A percentile compares a stretch with the other conserved stretches of the same genome.
Conservation (phyloP, 2,113 vertebrate species). For the Oryzias curvinotus region DNA sequence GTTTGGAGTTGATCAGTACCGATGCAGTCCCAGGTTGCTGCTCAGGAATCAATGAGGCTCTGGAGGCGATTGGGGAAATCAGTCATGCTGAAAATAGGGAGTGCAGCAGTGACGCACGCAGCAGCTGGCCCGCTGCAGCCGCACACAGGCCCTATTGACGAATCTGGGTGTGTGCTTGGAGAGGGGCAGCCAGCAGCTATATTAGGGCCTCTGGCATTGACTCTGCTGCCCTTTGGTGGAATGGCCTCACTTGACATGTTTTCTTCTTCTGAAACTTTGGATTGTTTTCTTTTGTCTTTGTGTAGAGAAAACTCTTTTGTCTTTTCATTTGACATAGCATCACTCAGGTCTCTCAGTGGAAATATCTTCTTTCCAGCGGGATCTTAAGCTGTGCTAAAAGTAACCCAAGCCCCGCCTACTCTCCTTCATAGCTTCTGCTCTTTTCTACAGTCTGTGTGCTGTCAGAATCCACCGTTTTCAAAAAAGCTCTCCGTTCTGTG, state of each 20-base stretch:
- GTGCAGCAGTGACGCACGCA: constrained; percentile 75
- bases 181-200: constrained; percentile 42
- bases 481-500: neutral
- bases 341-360: neutral
- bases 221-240: constrained; percentile 67
- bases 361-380: constrained; percentile 38
- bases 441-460: constrained; percentile 3
- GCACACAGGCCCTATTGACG: constrained; percentile 70
- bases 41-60: constrained; percentile 67
- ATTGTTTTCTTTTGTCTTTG: neutral
- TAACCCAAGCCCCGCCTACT: constrained; percentile 23
- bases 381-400: constrained; percentile 29
- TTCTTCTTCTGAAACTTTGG: constrained; percentile 16
- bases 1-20: constrained; percentile 11
- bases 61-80: constrained; percentile 74
- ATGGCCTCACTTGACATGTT: constrained; percentile 65
- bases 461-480: neutral
- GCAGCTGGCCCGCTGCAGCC: constrained; percentile 35
- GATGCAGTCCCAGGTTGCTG: constrained; percentile 20
- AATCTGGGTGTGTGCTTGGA: constrained; percentile 49
- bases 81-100: constrained; percentile 79
- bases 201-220: constrained; percentile 68
- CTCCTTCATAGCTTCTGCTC: constrained; percentile 39
- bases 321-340: neutral
- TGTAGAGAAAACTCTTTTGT: neutral